These are phyloP conservation scores for Nyctibius grandis DNA, from an alignment of 2,797 vertebrate species.

Conservation along the genomic window DNA sequence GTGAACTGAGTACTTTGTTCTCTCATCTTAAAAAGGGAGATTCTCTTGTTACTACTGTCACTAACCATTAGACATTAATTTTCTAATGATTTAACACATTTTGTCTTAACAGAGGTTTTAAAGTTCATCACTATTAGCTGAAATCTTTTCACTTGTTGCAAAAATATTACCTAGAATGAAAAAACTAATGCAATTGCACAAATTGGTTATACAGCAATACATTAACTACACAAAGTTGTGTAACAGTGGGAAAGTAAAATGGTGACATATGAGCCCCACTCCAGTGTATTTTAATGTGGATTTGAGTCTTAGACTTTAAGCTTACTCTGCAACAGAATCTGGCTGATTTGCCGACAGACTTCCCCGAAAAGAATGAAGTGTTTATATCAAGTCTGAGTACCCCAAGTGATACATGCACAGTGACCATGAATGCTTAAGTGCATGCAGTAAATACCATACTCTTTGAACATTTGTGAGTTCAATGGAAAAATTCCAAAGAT, in stretches of 20 bases:
- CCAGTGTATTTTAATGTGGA: neutral
- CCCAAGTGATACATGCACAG: fast-evolving
- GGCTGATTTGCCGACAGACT: neutral
- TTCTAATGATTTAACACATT: neutral
- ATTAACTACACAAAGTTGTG: neutral
- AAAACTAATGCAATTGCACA: neutral
- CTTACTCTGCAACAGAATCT: neutral
- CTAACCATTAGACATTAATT: neutral
- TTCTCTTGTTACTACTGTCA: neutral
- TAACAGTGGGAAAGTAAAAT: neutral
- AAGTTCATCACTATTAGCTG: neutral
- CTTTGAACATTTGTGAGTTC: neutral
- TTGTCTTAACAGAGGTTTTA: neutral
- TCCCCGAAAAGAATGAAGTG: neutral
- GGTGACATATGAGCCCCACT: neutral
- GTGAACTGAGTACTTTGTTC: neutral
- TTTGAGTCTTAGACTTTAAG: neutral
- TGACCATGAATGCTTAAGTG: neutral
- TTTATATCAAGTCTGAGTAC: neutral
- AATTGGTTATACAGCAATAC: neutral
- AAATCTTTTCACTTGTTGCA: neutral
- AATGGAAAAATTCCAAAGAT: neutral
- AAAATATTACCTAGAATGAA: neutral
- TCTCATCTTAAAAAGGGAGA: neutral
- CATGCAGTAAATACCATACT: neutral